Base-by-base conservation (phyloP, 2,113 vertebrate genomes). In the Oceanodroma tethys region DNA sequence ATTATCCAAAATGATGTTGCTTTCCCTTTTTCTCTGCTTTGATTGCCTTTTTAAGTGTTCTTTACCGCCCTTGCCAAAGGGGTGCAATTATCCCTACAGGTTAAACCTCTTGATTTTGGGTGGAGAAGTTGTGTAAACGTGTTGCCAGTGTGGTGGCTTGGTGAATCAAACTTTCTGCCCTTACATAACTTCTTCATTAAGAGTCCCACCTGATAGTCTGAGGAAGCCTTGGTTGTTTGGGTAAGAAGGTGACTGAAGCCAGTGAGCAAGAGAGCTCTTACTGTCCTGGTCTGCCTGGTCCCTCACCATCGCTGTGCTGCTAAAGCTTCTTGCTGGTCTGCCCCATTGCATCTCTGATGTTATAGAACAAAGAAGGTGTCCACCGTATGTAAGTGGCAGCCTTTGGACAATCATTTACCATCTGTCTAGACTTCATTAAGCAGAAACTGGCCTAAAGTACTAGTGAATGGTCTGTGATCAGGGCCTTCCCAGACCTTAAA, bases 1-100 rank as follows among this genome's bases (percentile, higher is more conserved):
- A 96, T 98, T 98, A 98, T 78, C 96, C 91, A 90, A 95, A 96
- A 97, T 97, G 70, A 92, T 88, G 96, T 96, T 98, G 97, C 97
- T 98, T 97, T 97, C 93, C 93, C 86, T 95, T 95, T 95, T 97
- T 96, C 93, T 96, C 95, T 97, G 72, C 96, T 96, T 97, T 97
- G 97, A 97, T 97, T 97, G 72, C 72, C 76, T 96, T 93, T 96
- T 96, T 86, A 95, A 98, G 92, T 36, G 71, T 8, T 90, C 74
- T 71, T 58, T 72, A 25, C 74, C 79, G 11, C 93, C 96, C 86
- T 91, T 92, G 93, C 96, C 89, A 91, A 92, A 96, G 90, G 83
- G 81, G 17, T 92, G 74, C 86, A 97, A 96, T 97, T 96, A 97
- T 94, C 81, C 59, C 42, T 88, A 59, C 82, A 88, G 79, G 82